Evolutionary conservation across 2,113 vertebrate genomes (phyloP), one percentile per base, ranked within the genome.

Genomic region (Thomomys bottae): DNA sequence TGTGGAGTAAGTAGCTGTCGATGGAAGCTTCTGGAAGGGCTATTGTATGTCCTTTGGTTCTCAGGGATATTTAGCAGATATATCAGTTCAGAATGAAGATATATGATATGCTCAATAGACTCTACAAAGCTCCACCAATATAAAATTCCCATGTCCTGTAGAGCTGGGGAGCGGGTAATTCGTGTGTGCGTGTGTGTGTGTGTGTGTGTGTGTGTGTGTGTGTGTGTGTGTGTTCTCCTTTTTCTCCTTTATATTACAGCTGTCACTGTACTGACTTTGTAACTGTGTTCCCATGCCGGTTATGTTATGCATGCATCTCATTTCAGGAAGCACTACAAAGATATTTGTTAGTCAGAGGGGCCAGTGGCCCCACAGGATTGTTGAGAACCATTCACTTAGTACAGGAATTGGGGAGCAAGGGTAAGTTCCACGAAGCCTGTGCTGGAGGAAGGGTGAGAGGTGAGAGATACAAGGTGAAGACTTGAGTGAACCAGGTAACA

Each of bases 241-340:
- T 84, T 91, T 89, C 84, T 73, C 30, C 61, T 84, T 66, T 80
- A 64, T 10, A 79, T 67, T 85, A 76, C 4, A 75, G 36, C 59
- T 45, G 30, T 78, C 42, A 93, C 23, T 49, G 59, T 32, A 30
- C 1, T 38, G 70, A 73, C 34, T 42, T 93, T 93, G 80, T 80
- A 87, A 78, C 92, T 89, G 75, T 71, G 28, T 54, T 40, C 75
- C 59, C 54, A 18, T 38, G 61, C 38, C 63, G 42, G 75, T 88
- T 66, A 34, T 26, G 34, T 79, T 57, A 72, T 32, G 59, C 88
- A 66, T 42, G 83, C 49, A 77, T 71, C 90, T 94, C 36, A 67
- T 80, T 83, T 83, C n/a, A 67, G 42, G 36, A 66, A 17, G 24
- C 4, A 73, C n/a, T 40, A 57, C 3, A 86, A 84, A 54, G 72